These are phyloP conservation scores for Meles meles DNA, from an alignment of 2,113 vertebrate species.

Conservation along the genomic window DNA sequence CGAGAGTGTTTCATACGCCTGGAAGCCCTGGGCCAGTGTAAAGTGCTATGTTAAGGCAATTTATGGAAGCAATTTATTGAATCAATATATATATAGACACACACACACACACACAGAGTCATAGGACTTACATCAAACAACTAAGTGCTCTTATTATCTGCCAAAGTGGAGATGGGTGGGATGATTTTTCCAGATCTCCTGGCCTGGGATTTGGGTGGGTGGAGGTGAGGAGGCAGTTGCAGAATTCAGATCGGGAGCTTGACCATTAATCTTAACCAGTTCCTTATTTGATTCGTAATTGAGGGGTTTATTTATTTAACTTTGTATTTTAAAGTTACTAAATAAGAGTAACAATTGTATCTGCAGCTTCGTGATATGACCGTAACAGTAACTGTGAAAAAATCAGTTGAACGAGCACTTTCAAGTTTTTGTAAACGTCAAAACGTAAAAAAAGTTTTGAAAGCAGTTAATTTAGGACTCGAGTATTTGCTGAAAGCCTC, in stretches of 20 bases:
- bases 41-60: not conserved
- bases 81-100: too few species aligned
- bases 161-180: not conserved
- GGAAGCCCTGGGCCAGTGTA: not conserved
- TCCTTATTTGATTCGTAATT: not conserved
- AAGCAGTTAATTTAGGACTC: not conserved
- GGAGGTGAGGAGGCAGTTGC: not conserved
- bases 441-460: not conserved
- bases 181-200: not conserved
- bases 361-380: not conserved
- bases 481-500: not conserved
- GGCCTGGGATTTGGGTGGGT: not conserved
- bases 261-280: not conserved
- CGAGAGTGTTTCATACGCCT: not conserved
- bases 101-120: not conserved
- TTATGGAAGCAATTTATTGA: too few species aligned
- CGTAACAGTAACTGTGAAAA: not conserved
- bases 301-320: not conserved
- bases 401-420: not conserved
- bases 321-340: not conserved
- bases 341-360: not conserved
- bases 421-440: not conserved
- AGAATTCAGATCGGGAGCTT: not conserved
- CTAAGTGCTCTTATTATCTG: not conserved
- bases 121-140: not conserved